Base-by-base conservation (phyloP, 2,113 vertebrate genomes). In the Megaceryle maxima region DNA sequence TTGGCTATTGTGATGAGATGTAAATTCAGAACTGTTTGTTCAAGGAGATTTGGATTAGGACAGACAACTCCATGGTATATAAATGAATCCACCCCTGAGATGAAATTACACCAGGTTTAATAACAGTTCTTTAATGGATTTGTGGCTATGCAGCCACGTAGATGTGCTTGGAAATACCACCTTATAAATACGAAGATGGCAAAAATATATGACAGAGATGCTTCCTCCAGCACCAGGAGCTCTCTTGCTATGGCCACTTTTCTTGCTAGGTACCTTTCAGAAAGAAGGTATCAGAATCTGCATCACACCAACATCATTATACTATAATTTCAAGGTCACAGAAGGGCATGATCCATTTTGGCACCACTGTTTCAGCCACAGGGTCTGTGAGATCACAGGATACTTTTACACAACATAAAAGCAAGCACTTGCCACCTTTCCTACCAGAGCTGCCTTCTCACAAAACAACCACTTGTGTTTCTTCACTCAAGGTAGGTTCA, bases 41-140 rank as follows among this genome's bases (percentile, higher is more conserved):
- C 69, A 90, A 92, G 76, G 62, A 95, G 57, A 82, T 53, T 75
- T n/a, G 31, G 94, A 87, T 91, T 78, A 93, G 74, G 41, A 79
- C 66, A 84, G 83, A 76, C 44, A 97, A 75, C 50, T 84, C 77
- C 46, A 62, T 2, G 5, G 73, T 37, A 33, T 66, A 63, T 59
- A 91, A 93, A 82, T 44, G 24, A 91, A 85, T 39, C 24, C 53
- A 84, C 4, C 21, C 48, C 50, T 82, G 64, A 0, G 0, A 93
- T 94, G 60, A 80, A 92, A 95, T 69, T 68, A 60, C 29, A 87
- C 62, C 15, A 64, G 44, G 25, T 87, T 84, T 90, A 94, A 96
- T 92, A 62, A 84, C 57, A 73, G 35, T 44, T 57, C 44, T 88
- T 66, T 72, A 60, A 26, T 73, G 43, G 31, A 72, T 57, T 67